A percentile compares a stretch with the other conserved stretches of the same genome.
Conservation (phyloP, 2,797 vertebrate genomes). For the Nyctibius grandis region DNA sequence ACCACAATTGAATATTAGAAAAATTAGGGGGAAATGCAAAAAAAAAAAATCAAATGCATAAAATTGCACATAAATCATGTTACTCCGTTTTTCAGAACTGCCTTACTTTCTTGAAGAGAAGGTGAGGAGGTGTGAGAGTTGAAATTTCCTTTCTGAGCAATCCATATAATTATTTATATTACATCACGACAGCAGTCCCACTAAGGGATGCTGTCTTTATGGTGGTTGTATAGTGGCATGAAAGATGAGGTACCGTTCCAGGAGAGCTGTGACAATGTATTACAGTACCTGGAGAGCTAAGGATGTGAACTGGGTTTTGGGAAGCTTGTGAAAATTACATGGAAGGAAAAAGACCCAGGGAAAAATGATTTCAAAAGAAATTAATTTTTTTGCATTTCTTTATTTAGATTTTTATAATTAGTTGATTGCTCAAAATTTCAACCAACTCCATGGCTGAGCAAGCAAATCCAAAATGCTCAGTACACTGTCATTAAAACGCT, state of each 20-base stretch:
- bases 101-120: not conserved
- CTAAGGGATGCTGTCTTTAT: not conserved
- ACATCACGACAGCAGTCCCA: not conserved
- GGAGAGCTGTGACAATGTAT: not conserved
- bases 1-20: not conserved
- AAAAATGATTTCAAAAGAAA: not conserved
- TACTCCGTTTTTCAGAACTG: not conserved
- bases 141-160: not conserved
- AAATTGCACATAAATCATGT: not conserved
- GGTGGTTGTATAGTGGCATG: not conserved
- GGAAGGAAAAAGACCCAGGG: not conserved
- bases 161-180: constrained; percentile 16
- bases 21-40: not conserved
- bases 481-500: not conserved
- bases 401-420: not conserved
- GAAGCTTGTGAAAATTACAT: not conserved
- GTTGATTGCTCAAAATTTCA: not conserved
- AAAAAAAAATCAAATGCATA: not conserved
- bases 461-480: not conserved
- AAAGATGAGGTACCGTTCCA: not conserved
- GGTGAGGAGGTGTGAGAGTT: not conserved
- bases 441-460: not conserved
- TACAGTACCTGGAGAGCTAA: not conserved
- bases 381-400: not conserved
- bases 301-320: not conserved